Conservation (phyloP, 2,888 invertebrate genomes). For the Sipha maydis region DNA sequence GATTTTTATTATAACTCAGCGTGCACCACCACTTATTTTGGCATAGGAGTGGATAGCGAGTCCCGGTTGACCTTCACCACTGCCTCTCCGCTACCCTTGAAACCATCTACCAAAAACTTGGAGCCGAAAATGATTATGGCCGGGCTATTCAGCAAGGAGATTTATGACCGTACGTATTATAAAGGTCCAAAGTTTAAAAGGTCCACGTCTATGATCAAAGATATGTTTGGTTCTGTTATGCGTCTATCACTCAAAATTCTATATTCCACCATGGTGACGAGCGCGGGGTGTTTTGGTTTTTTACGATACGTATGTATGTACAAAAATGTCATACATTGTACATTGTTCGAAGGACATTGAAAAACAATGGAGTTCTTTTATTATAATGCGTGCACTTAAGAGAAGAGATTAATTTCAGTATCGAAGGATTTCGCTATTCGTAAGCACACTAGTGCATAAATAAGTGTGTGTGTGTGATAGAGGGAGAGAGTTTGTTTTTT, state of each 20-base stretch:
- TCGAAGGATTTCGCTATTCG: background rate
- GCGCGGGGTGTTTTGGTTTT: background rate
- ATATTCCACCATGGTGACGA: background rate
- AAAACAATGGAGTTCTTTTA: conserved; percentile 20
- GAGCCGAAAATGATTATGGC: conserved; percentile 57
- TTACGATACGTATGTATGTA: background rate
- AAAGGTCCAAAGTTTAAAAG: conserved; percentile 56
- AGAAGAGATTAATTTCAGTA: conserved; percentile 11
- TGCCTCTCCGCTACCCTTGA: background rate
- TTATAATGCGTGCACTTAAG: background rate
- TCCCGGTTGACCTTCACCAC: conserved; percentile 44
- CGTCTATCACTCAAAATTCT: conserved; percentile 46
- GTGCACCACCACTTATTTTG: conserved; percentile 43
- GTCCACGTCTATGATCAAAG: conserved; percentile 48
- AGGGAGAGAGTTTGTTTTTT: background rate
- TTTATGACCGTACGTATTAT: conserved; percentile 52
- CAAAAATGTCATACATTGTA: background rate
- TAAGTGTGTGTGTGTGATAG: background rate
- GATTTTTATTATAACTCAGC: conserved; percentile 59
- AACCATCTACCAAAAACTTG: conserved; percentile 39
- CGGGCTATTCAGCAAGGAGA: conserved; percentile 45
- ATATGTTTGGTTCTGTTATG: conserved; percentile 48
- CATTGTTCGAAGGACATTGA: background rate
- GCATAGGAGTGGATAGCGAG: background rate
- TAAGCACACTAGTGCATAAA: background rate